Percentiles rank a stretch among this genome's conserved stretches.
Conservation (phyloP, 1,140 invertebrate species). For the Anoplophora glabripennis region DNA sequence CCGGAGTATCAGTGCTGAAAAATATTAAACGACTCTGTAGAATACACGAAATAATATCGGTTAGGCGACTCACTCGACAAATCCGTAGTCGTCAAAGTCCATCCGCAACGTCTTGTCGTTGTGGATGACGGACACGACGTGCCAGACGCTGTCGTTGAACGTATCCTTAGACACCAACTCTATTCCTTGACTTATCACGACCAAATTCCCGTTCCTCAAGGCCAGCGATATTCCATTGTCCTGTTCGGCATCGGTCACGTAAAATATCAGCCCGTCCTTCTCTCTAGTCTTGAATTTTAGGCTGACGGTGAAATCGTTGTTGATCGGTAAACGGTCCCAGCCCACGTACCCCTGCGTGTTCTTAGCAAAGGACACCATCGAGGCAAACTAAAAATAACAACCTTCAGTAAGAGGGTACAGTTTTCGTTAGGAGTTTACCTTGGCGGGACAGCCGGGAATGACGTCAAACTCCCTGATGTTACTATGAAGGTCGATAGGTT, state of each 20-base stretch:
- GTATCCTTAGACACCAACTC: slow-evolving; percentile 58
- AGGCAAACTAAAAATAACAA: slow-evolving; percentile 35
- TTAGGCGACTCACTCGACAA: slow-evolving; percentile 55
- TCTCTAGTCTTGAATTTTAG: slow-evolving; percentile 86
- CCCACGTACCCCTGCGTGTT: slow-evolving; percentile 62
- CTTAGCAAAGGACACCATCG: slow-evolving; percentile 62
- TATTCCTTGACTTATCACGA: slow-evolving; percentile 66
- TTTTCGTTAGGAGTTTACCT: slow-evolving; percentile 54
- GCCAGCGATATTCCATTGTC: slow-evolving; percentile 64
- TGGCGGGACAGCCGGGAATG: slow-evolving; percentile 77
- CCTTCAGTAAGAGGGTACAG: background rate
- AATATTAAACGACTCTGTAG: background rate
- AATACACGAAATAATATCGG: background rate
- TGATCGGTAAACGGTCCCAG: slow-evolving; percentile 57
- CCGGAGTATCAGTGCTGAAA: slow-evolving; percentile 54
- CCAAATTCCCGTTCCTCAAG: slow-evolving; percentile 65
- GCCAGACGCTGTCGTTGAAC: slow-evolving; percentile 90
- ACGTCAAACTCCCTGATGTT: slow-evolving; percentile 78
- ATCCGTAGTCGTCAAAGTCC: slow-evolving; percentile 80
- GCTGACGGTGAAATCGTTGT: slow-evolving; percentile 69
- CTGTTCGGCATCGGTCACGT: slow-evolving; percentile 64
- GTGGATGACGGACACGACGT: slow-evolving; percentile 84
- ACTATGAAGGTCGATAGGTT: slow-evolving; percentile 74
- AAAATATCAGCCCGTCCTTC: slow-evolving; percentile 75
- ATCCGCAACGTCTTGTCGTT: slow-evolving; percentile 62